A percentile compares a stretch with the other conserved stretches of the same genome.
Evolutionary conservation across 2,888 invertebrate species (phyloP).

Genomic region (Xylophagus ater): DNA sequence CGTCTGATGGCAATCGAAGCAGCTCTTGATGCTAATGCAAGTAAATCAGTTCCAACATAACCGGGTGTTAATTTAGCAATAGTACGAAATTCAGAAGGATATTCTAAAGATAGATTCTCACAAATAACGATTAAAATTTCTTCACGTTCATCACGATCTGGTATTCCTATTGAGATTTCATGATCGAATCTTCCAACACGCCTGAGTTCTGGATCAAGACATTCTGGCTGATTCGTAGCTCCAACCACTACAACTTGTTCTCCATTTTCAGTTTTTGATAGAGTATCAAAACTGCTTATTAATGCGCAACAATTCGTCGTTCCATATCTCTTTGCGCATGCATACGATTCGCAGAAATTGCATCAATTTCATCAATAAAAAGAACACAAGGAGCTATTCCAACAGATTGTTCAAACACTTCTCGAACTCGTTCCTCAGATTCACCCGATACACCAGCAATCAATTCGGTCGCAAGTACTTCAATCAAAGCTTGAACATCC

Average conservation of each 20-base stretch:
- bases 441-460: constrained; percentile 93
- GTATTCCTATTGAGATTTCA: constrained; percentile 89
- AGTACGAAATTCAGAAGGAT: constrained; percentile 57
- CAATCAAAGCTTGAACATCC: constrained; percentile 69
- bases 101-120: constrained; percentile 53
- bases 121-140: constrained; percentile 68
- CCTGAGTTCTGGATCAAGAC: constrained; percentile 83
- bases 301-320: constrained; percentile 88
- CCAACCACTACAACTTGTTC: constrained; percentile 64
- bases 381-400: constrained; percentile 67
- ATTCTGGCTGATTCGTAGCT: constrained; percentile 90
- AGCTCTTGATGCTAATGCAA: constrained; percentile 76
- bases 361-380: constrained; percentile 95
- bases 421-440: constrained; percentile 85
- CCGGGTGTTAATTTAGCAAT: constrained; percentile 86
- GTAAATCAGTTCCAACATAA: constrained; percentile 90
- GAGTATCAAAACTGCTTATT: constrained; percentile 72
- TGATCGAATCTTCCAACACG: constrained; percentile 88
- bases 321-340: constrained; percentile 94
- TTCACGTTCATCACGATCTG: constrained; percentile 68
- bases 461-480: constrained; percentile 83
- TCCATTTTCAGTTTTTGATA: constrained; percentile 34
- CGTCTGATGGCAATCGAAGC: constrained; percentile 77
- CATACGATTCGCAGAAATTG: constrained; percentile 83
- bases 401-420: constrained; percentile 83